Base-by-base conservation (phyloP, 2,113 vertebrate species). In the Vidua macroura region DNA sequence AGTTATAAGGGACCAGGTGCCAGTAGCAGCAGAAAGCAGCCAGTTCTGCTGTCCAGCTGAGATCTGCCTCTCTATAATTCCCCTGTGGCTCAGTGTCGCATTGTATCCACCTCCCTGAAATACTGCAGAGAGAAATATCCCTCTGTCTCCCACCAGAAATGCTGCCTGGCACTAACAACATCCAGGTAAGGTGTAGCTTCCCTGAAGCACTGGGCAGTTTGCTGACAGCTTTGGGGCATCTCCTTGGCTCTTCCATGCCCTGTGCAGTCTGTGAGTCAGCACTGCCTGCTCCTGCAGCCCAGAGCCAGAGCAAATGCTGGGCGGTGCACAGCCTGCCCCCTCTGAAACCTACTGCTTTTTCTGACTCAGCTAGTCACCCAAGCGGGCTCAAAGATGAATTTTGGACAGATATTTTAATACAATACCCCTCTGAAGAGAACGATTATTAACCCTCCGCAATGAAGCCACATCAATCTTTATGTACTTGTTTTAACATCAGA, bases 381-480 rank as follows among this genome's bases (percentile, higher is more conserved):
- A 49, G 41, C 11, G 20, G 64, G 24, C 92, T 95, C 16, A 1
- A 72, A 89, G 56, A 82, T 88, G 87, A 92, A 95, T 95, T 97
- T 78, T 90, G 68, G 82, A 67, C 67, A 92, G 51, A 67, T 72
- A 81, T 96, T 86, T 93, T 89, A 93, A 83, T 75, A 84, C 27
- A 95, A 92, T 13, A 44, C 51, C 92, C 74, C 31, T 82, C 44
- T 70, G 49, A 93, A 95, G 17, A 92, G n/a, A 92, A 78, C 13
- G 5, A 78, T 94, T 96, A 95, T 77, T 72, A 92, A 92, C 83
- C 69, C 51, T 64, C 52, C 77, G 76, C 91, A 87, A 82, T 30
- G 15, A 95, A 76, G 56, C 28, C 66, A 72, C 64, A 59, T 70
- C 82, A 55, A 68, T 76, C 41, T 83, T 84, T 83, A 76, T 6